phyloP scores from a whole-genome alignment of 1,140 invertebrate species.

The Bombus sylvicola region DNA sequence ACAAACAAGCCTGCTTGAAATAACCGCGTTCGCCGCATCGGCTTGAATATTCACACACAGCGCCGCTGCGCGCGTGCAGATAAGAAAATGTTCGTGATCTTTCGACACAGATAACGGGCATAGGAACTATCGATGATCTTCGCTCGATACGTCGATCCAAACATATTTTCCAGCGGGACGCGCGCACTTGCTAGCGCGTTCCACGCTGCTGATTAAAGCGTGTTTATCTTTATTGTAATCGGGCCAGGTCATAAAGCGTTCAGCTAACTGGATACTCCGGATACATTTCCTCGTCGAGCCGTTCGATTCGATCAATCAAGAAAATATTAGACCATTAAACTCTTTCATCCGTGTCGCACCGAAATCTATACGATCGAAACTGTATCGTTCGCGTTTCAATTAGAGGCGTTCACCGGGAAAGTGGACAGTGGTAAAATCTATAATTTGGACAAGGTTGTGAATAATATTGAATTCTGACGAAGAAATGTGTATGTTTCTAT shows the following conservation, averaged over 20 bases:
- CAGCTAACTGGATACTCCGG: slow-evolving; percentile 14
- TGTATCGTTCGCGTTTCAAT: background rate
- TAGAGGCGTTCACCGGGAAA: background rate
- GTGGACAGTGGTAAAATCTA: background rate
- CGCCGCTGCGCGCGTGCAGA: slow-evolving; percentile 29
- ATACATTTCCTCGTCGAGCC: slow-evolving; percentile 11
- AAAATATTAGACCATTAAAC: background rate
- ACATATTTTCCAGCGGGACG: slow-evolving; percentile 39
- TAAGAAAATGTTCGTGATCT: slow-evolving; percentile 50
- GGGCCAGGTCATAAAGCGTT: slow-evolving; percentile 33
- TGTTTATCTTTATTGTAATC: slow-evolving; percentile 54
- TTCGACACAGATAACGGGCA: slow-evolving; percentile 34
- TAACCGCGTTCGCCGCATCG: slow-evolving; percentile 13
- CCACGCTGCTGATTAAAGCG: slow-evolving; percentile 40
- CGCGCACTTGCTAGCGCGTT: background rate
- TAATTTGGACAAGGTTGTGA: background rate
- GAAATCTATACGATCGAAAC: background rate
- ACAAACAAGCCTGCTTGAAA: slow-evolving; percentile 38
- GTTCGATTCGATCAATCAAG: slow-evolving; percentile 35
- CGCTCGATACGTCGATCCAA: slow-evolving; percentile 12
- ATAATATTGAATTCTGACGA: too few species aligned
- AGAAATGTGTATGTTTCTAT: too few species aligned
- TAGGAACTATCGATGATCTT: slow-evolving; percentile 34
- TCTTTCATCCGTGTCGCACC: background rate
- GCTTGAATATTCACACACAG: slow-evolving; percentile 40